Evolutionary conservation across 2,888 invertebrate genomes (phyloP).

Genomic region (Hedya salicella): DNA sequence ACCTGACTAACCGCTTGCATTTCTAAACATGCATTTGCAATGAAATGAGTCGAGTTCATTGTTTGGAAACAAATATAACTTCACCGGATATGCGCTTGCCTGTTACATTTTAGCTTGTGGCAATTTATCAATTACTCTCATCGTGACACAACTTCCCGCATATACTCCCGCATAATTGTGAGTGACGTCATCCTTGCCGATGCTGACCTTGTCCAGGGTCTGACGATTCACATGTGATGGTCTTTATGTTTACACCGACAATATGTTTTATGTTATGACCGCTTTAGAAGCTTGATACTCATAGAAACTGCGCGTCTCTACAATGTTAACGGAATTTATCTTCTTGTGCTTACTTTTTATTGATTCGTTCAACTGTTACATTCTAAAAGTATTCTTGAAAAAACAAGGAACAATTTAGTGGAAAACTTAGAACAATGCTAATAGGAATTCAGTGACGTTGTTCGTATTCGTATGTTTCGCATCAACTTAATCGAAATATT

Average conservation of each 20-base stretch:
- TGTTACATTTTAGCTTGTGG: constrained; percentile 54
- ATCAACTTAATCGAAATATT: constrained; percentile 29
- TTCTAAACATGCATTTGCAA: constrained; percentile 57
- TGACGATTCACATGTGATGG: constrained; percentile 60
- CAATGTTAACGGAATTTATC: constrained; percentile 1
- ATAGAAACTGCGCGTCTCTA: constrained; percentile 3
- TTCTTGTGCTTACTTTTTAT: background rate
- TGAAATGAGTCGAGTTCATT: constrained; percentile 61
- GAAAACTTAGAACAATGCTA: background rate
- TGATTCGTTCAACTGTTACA: no score
- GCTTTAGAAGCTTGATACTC: constrained; percentile 28
- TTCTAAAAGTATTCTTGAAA: background rate
- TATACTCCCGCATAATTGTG: constrained; percentile 67
- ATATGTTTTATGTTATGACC: constrained; percentile 49
- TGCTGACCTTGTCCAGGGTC: constrained; percentile 72
- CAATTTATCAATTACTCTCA: constrained; percentile 74
- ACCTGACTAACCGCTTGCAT: constrained; percentile 52
- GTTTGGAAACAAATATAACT: constrained; percentile 54
- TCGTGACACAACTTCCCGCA: constrained; percentile 60
- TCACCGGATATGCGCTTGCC: constrained; percentile 59
- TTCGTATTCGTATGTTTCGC: constrained; percentile 20
- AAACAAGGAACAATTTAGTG: background rate
- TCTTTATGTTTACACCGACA: constrained; percentile 68
- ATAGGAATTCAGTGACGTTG: constrained; percentile 8
- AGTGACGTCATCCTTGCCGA: constrained; percentile 71